These are phyloP conservation scores for Endotricha flammealis DNA, from an alignment of 2,888 invertebrate genomes.

Conservation along the genomic window DNA sequence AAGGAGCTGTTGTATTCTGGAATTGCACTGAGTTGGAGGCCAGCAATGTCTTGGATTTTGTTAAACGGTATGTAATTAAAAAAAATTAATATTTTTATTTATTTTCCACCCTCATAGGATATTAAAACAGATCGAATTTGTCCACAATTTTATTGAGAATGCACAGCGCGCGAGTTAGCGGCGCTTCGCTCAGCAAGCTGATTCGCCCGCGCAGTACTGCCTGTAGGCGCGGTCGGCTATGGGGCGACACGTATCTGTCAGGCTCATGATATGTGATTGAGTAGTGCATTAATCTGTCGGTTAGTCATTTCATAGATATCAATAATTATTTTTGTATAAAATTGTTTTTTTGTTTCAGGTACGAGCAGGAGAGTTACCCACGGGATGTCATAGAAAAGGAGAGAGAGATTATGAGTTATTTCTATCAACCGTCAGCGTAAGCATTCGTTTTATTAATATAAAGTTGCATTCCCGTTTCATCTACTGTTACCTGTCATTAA, in stretches of 20 bases:
- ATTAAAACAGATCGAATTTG: too few relatives aligned
- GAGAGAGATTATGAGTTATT: slow-evolving; percentile 90
- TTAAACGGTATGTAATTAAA: slow-evolving; percentile 66
- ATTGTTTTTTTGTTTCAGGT: slow-evolving; percentile 46
- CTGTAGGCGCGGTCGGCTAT: too few relatives aligned
- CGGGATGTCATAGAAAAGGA: slow-evolving; percentile 84
- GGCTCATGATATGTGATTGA: too few relatives aligned
- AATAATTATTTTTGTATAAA: too few relatives aligned
- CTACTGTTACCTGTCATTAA: background rate
- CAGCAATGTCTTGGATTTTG: slow-evolving; percentile 85
- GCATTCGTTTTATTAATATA: slow-evolving; percentile 20
- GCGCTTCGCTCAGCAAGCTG: too few relatives aligned
- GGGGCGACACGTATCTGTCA: too few relatives aligned
- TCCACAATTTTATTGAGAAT: too few relatives aligned
- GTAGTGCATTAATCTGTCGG: too few relatives aligned
- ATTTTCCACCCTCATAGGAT: too few relatives aligned
- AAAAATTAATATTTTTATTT: background rate
- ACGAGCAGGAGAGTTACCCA: slow-evolving; percentile 82
- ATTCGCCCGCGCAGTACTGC: too few relatives aligned
- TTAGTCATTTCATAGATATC: too few relatives aligned
- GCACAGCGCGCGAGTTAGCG: too few relatives aligned
- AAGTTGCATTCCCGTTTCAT: background rate
- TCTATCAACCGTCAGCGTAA: slow-evolving; percentile 74
- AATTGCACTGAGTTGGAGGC: slow-evolving; percentile 90
- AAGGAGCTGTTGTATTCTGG: slow-evolving; percentile 95